Evolutionary conservation across 1,140 invertebrate genomes (phyloP), one percentile per base, ranked within the genome.

Genomic region (Rhagoletis zephyria): DNA sequence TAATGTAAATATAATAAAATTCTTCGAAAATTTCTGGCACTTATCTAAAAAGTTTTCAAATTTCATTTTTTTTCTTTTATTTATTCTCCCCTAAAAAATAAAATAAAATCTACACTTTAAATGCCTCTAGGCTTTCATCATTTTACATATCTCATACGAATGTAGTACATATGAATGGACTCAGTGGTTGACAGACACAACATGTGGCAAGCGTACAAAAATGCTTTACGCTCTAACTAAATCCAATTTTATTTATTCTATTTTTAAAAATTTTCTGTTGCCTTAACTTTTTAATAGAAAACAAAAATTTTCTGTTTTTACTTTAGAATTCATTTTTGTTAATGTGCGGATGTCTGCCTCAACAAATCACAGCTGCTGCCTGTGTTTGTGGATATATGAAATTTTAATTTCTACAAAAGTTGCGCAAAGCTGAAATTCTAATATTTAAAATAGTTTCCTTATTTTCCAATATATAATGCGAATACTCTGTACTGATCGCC

Each of bases 341-440:
- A 12, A 45, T 74, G 40, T 74, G 10, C 5, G 45, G 14, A 74
- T 74, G 42, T n/a, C 67, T 16, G 40, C 14, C 67, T 45, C 42
- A 74, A 16, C 67, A 74, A 74, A 74, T 74, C 67, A 74, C 67
- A 74, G 67, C 67, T 48, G 67, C 67, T n/a, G 45, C 61, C 16
- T 16, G 12, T 4, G 16, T 63, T 63, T n/a, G 51, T 56, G 51
- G 1, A 10, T 7, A 3, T 0, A 2, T 7, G 10, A 7, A 2
- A 1, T 7, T 7, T 56, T 56, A 7, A 56, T 56, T 56, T 56
- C 2, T 56, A 56, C 51, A 5, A 56, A 30, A 2, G 51, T 56
- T 5, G 51, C 51, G 51, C 51, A 56, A 56, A 56, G 10, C 5
- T 56, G 10, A 5, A 56, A 10, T 56, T 56, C 51, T 56, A 56